Percentiles rank a stretch among this genome's conserved stretches.
phyloP scores from a whole-genome alignment of 2,888 invertebrate genomes.

The Meandrusa payeni region DNA sequence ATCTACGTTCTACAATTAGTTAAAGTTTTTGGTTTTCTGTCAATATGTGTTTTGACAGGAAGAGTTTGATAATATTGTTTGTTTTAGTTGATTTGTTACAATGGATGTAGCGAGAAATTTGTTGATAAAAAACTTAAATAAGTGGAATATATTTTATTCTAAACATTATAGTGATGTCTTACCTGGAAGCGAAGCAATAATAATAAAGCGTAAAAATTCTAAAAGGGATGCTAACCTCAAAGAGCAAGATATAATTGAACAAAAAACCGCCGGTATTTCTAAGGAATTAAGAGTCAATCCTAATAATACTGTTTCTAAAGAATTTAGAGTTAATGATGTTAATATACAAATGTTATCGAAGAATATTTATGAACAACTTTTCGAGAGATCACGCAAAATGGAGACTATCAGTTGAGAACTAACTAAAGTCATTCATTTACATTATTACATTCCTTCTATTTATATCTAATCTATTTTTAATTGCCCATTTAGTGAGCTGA shows the following conservation, averaged over 20 bases:
- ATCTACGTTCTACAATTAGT: too few relatives aligned
- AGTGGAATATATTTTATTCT: constrained; percentile 16
- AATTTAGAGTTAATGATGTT: constrained; percentile 84
- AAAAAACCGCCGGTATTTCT: constrained; percentile 34
- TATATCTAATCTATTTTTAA: constrained; percentile 33
- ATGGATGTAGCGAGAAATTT: constrained; percentile 12
- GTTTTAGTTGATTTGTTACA: neutral
- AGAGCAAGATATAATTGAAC: constrained; percentile 31
- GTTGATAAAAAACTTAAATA: constrained; percentile 28
- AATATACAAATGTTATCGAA: constrained; percentile 95
- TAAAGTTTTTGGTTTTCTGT: too few relatives aligned
- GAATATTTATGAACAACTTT: constrained; percentile 88
- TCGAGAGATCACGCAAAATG: constrained; percentile 74
- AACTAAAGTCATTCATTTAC: constrained; percentile 76
- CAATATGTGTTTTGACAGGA: neutral
- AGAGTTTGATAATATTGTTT: too few relatives aligned
- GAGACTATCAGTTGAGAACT: constrained; percentile 98
- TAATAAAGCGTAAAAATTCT: constrained; percentile 43
- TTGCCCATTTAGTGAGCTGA: constrained; percentile 28
- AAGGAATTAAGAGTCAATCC: too few relatives aligned
- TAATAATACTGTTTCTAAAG: too few relatives aligned
- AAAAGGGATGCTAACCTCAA: constrained; percentile 50
- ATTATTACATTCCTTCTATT: constrained; percentile 45
- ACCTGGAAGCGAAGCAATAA: constrained; percentile 56
- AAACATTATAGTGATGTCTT: constrained; percentile 52